Base-by-base conservation (phyloP, 1,140 invertebrate genomes). In the Scaptodrosophila lebanonensis region DNA sequence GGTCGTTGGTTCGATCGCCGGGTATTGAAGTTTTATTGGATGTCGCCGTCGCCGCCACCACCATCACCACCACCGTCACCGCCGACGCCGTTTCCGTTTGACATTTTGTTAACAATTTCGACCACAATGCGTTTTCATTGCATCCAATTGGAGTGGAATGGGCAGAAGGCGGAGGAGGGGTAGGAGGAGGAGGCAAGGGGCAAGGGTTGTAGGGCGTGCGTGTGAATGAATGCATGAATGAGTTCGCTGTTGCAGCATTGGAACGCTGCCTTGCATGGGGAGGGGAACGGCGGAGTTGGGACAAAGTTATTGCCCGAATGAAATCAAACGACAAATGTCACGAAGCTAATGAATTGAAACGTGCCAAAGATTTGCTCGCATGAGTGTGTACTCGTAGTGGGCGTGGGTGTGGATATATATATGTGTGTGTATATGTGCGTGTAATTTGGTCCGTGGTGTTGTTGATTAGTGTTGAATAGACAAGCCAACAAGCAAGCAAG, bases 91-190 rank as follows among this genome's bases (percentile, higher is more conserved):
- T 66, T 82, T 82, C 75, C 75, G 75, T 82, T 82, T 82, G 75
- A 82, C 75, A 82, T 82, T 82, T 82, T 75, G 75, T 82, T 82
- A 82, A 82, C 75, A 82, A 82, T 82, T 82, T 82, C 75, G 75
- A 82, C 75, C 75, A 82, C 75, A 82, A 82, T 82, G 75, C 75
- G 75, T 82, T 82, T 79, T 82, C 75, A 82, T 60, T 75, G 75
- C 75, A 57, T 11, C 25, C 50, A 38, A 32, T 13, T 3, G n/a
- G n/a, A n/a, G n/a, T n/a, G n/a, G n/a, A 47, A 51, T 57, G 58
- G 48, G 22, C 17, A 35, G 5, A 30, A 15, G 16, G 20, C 29
- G 29, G n/a, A 16, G 35, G 16, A 15, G 12, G 18, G 15, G 30
- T 13, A 11, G 16, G 12, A 8, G 11, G 22, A 11, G 20, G 15